A percentile compares a stretch with the other conserved stretches of the same genome.
Conservation (phyloP, 2,113 vertebrate species). For the Ondatra zibethicus region DNA sequence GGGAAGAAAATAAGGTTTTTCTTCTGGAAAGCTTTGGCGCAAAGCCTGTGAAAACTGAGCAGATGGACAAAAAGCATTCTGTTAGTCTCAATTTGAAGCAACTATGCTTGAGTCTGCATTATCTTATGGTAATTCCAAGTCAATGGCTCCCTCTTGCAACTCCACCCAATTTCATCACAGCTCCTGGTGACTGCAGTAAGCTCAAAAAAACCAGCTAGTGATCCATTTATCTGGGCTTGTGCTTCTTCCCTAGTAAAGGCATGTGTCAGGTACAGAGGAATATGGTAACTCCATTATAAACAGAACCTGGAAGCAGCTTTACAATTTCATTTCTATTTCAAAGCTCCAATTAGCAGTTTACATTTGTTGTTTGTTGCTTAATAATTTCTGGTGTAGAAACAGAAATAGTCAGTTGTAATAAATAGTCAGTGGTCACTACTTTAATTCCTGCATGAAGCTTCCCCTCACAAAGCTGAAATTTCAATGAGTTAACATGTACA, state of each 20-base stretch:
- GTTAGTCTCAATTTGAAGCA: constrained; percentile 40
- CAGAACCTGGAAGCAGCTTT: constrained; percentile 21
- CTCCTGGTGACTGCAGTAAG: neutral
- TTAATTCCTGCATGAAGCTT: neutral
- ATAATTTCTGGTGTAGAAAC: constrained; percentile 50
- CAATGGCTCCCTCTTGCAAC: neutral
- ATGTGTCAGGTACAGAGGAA: neutral
- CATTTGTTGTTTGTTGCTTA: constrained; percentile 28
- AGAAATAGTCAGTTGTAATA: constrained; percentile 33
- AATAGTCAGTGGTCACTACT: constrained; percentile 38
- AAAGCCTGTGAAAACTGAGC: neutral
- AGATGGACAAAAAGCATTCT: constrained; percentile 41
- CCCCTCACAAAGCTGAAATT: neutral
- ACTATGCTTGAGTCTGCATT: constrained; percentile 22
- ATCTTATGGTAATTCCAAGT: neutral
- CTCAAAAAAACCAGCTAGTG: constrained; percentile 8
- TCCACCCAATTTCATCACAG: constrained; percentile 13
- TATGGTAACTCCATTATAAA: neutral
- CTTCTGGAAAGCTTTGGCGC: constrained; percentile 55
- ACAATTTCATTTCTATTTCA: constrained; percentile 58
- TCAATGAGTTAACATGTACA: constrained; percentile 11
- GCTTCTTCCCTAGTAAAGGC: constrained; percentile 2
- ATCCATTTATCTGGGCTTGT: neutral
- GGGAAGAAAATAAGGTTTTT: neutral
- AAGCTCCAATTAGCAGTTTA: constrained; percentile 58